Conservation (phyloP, 2,888 invertebrate genomes). For the Pristionchus entomophagus region DNA sequence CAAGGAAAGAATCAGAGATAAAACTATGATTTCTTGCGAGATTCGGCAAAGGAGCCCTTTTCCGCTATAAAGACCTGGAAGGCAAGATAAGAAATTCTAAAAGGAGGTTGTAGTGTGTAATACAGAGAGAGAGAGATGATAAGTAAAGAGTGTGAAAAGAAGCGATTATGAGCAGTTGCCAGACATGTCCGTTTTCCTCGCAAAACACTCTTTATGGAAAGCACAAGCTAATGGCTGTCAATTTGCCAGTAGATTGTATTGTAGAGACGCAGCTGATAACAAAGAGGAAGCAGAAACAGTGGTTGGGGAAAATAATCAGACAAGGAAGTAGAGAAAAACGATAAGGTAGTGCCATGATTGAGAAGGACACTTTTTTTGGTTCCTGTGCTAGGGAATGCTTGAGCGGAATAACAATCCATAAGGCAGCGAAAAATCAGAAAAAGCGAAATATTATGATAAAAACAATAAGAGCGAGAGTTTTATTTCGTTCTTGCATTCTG, state of each 20-base stretch:
- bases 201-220: not conserved
- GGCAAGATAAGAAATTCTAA: too few relatives aligned
- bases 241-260: not conserved
- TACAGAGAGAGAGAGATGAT: not conserved
- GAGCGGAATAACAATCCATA: too few relatives aligned
- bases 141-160: not conserved
- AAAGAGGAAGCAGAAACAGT: too few relatives aligned
- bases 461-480: not conserved
- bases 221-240: not conserved
- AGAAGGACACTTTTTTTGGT: not conserved
- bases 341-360: too few relatives aligned
- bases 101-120: not conserved
- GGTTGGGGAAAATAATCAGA: not conserved
- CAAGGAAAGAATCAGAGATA: slow-evolving; percentile 3
- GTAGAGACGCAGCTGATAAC: not conserved
- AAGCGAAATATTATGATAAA: not conserved
- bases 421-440: not conserved
- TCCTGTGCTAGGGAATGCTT: too few relatives aligned
- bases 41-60: too few relatives aligned
- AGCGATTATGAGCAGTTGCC: not conserved
- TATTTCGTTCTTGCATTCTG: too few relatives aligned
- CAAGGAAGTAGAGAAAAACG: not conserved
- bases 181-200: not conserved
- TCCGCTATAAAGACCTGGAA: too few relatives aligned
- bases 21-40: too few relatives aligned